A percentile compares a stretch with the other conserved stretches of the same genome.
Conservation (phyloP, 2,888 invertebrate species). For the Colletes collaris region DNA sequence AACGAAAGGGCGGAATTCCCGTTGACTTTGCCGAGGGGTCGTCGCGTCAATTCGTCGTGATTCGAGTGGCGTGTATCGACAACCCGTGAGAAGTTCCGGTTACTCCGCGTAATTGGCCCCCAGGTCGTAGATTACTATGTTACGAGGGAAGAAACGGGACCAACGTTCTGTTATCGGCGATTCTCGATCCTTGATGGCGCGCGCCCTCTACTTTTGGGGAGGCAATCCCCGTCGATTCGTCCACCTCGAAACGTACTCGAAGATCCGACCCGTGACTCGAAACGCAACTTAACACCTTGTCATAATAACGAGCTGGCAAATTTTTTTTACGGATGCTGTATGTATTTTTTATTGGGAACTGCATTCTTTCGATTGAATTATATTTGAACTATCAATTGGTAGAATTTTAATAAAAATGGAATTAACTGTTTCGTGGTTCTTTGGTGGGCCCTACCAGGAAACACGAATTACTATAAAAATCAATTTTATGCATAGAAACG, state of each 20-base stretch:
- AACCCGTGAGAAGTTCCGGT: conserved; percentile 52
- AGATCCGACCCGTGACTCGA: neutral
- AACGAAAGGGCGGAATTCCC: conserved; percentile 51
- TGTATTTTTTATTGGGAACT: too few species aligned
- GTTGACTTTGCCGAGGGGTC: conserved; percentile 53
- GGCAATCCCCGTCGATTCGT: neutral
- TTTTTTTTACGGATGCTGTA: too few species aligned
- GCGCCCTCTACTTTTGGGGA: neutral
- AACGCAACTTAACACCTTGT: too few species aligned
- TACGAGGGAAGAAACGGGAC: conserved; percentile 49
- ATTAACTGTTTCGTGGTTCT: too few species aligned
- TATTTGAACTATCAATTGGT: too few species aligned
- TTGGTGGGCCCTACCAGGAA: too few species aligned
- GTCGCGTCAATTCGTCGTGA: conserved; percentile 58
- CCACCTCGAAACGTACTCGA: neutral
- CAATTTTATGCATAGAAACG: too few species aligned
- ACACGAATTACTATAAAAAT: too few species aligned
- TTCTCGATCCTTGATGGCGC: conserved; percentile 8
- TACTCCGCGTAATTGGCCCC: conserved; percentile 61
- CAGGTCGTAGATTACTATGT: conserved; percentile 58
- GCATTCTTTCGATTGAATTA: too few species aligned
- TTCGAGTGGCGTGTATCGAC: conserved; percentile 61
- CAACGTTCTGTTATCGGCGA: conserved; percentile 44
- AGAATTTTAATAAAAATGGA: too few species aligned
- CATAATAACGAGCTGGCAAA: too few species aligned